Evolutionary conservation across 2,797 vertebrate species (phyloP).

Genomic region (Scomberomorus guttatus): DNA sequence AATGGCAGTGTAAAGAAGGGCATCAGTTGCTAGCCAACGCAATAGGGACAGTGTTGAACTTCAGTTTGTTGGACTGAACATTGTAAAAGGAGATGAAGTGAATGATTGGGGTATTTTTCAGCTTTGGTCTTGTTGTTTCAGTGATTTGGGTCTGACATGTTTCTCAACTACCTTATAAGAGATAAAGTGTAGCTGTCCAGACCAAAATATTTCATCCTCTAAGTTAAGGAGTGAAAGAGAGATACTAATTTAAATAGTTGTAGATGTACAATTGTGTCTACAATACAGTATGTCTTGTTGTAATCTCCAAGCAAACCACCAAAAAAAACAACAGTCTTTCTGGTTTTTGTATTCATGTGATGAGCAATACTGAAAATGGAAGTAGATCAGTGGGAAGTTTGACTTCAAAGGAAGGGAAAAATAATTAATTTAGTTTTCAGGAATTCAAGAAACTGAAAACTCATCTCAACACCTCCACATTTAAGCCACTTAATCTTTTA

Average conservation of each 20-base stretch:
- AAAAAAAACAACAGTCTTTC: background rate
- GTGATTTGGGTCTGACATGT: background rate
- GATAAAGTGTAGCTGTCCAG: background rate
- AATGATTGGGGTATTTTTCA: background rate
- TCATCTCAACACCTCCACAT: too few relatives aligned
- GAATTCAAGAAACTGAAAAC: too few relatives aligned
- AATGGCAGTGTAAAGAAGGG: slow-evolving; percentile 26
- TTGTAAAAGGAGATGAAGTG: slow-evolving; percentile 16
- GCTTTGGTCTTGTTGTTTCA: slow-evolving; percentile 1
- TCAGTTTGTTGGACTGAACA: slow-evolving; percentile 30
- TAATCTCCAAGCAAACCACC: background rate
- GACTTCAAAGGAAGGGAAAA: background rate
- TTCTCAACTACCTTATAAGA: background rate
- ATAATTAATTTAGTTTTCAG: too few relatives aligned
- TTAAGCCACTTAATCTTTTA: too few relatives aligned
- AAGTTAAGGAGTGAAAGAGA: background rate
- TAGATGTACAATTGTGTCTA: background rate
- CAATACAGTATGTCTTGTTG: background rate
- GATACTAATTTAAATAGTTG: too few relatives aligned
- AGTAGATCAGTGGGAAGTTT: background rate
- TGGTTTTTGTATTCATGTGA: too few relatives aligned
- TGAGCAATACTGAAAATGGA: background rate
- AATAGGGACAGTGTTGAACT: slow-evolving; percentile 41
- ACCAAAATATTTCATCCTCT: background rate
- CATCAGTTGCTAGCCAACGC: slow-evolving; percentile 70